phyloP scores from a whole-genome alignment of 2,888 invertebrate species.

The Mesopsocus fuscifrons region DNA sequence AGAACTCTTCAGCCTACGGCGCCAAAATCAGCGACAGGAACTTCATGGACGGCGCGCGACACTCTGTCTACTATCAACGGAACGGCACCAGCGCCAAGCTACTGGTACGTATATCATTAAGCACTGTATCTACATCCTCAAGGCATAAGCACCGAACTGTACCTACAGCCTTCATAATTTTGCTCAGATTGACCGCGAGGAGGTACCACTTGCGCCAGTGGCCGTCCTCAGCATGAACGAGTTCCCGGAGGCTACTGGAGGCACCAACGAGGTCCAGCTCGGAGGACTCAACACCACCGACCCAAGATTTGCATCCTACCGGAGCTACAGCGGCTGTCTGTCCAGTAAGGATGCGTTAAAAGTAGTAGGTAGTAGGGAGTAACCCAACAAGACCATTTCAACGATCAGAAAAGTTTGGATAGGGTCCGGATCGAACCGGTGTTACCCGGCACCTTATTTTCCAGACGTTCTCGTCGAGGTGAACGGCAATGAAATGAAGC shows the following conservation, averaged over 20 bases:
- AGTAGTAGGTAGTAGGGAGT: no score
- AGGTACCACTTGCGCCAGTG: slow-evolving; percentile 46
- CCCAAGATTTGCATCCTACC: slow-evolving; percentile 60
- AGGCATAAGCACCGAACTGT: no score
- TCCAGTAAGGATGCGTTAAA: slow-evolving; percentile 65
- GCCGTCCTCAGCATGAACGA: slow-evolving; percentile 48
- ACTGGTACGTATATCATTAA: slow-evolving; percentile 22
- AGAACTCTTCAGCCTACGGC: slow-evolving; percentile 47
- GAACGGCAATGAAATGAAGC: slow-evolving; percentile 65
- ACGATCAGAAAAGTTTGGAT: no score
- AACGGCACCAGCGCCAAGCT: slow-evolving; percentile 48
- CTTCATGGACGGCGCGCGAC: slow-evolving; percentile 64
- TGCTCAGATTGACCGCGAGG: slow-evolving; percentile 49
- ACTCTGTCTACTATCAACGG: slow-evolving; percentile 50
- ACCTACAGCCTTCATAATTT: no score
- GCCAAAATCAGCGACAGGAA: slow-evolving; percentile 57
- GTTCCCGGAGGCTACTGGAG: slow-evolving; percentile 33
- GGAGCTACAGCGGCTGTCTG: slow-evolving; percentile 74
- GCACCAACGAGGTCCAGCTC: slow-evolving; percentile 67
- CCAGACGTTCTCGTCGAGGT: slow-evolving; percentile 72
- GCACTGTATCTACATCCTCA: no score
- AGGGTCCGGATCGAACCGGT: no score
- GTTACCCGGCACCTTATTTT: slow-evolving; percentile 14
- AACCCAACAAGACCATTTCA: no score
- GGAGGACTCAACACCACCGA: slow-evolving; percentile 74